Evolutionary conservation across 23 tunicate genomes (phyloP).

Genomic region (Botrylloides violaceus): DNA sequence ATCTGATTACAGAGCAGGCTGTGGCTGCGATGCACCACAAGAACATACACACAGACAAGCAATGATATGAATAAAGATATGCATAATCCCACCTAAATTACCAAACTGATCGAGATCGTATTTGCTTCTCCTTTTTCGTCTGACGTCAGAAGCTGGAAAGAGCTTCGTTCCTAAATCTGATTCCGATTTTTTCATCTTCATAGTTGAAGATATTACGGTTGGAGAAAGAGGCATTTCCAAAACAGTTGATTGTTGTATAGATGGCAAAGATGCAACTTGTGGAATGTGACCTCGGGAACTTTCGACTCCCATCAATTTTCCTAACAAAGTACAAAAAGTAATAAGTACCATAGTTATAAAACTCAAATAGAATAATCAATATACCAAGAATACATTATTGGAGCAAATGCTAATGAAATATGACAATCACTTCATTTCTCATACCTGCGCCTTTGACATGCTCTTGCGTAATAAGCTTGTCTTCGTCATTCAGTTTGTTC

Average conservation of each 20-base stretch:
- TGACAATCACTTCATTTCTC: too few relatives aligned
- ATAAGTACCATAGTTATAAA: too few relatives aligned
- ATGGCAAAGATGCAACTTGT: background rate
- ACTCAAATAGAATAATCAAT: too few relatives aligned
- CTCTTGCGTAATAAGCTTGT: constrained; percentile 27
- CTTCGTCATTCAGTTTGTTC: constrained; percentile 91
- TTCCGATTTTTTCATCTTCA: background rate
- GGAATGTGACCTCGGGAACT: background rate
- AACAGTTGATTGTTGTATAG: background rate
- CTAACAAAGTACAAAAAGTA: too few relatives aligned
- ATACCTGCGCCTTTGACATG: constrained; percentile 20
- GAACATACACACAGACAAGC: background rate
- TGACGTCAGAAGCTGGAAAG: background rate
- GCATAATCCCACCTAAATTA: background rate
- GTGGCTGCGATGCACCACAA: background rate
- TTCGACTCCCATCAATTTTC: background rate
- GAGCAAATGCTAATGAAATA: too few relatives aligned
- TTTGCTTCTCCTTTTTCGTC: constrained; percentile 20
- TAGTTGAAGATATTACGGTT: constrained; percentile 10
- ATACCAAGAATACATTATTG: too few relatives aligned
- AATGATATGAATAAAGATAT: background rate
- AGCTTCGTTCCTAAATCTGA: background rate
- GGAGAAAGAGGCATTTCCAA: constrained; percentile 5
- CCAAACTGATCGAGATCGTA: constrained; percentile 10
- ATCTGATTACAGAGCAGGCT: background rate